phyloP scores from a whole-genome alignment of 2,113 vertebrate genomes.

The Helogale parvula region DNA sequence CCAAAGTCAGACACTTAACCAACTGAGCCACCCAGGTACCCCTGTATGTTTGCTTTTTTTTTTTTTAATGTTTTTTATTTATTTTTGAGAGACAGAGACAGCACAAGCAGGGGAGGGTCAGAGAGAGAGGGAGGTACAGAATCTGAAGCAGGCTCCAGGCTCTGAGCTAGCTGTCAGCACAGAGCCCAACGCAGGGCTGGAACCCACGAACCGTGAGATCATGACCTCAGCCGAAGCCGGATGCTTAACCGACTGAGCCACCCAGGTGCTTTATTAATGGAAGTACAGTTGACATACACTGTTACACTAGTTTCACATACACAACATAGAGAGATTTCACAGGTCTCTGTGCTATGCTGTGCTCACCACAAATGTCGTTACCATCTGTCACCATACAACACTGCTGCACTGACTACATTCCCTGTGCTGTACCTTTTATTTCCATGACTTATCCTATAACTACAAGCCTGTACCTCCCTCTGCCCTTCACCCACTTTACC shows the following conservation, averaged over 20 bases:
- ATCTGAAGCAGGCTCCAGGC: no score
- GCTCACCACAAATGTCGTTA: neutral
- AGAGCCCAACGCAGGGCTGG: no score
- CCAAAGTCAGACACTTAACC: no score
- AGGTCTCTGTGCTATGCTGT: neutral
- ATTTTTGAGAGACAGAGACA: no score
- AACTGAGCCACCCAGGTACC: no score
- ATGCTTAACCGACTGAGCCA: no score
- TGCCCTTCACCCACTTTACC: neutral
- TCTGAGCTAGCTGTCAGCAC: no score
- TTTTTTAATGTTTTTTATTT: no score
- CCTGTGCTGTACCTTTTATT: neutral
- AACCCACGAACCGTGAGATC: no score
- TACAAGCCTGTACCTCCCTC: neutral
- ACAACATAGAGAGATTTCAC: neutral
- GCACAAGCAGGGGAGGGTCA: no score
- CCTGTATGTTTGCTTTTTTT: neutral
- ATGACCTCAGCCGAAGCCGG: no score
- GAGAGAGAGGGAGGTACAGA: no score
- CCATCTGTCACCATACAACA: neutral
- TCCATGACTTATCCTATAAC: neutral
- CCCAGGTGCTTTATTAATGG: neutral
- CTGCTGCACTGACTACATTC: neutral
- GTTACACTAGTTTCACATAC: neutral
- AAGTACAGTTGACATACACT: neutral